phyloP scores from a whole-genome alignment of 2,888 invertebrate genomes.

The Papilio demoleus region DNA sequence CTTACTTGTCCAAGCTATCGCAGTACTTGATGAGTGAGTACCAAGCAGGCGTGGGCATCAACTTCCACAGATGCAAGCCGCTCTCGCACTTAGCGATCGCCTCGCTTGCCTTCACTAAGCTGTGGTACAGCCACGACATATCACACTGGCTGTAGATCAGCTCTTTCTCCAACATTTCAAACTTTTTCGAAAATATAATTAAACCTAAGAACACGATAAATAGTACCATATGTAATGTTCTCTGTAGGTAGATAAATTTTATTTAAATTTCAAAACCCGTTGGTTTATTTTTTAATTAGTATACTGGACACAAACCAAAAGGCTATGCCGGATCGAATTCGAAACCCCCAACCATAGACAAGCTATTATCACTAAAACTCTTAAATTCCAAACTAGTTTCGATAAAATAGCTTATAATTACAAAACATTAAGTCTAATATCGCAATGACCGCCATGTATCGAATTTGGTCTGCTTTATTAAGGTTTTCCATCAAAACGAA shows the following conservation, averaged over 20 bases:
- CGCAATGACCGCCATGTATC: too few relatives aligned
- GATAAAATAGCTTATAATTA: too few relatives aligned
- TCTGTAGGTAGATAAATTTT: too few relatives aligned
- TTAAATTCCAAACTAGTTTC: too few relatives aligned
- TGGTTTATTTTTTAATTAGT: too few relatives aligned
- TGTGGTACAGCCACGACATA: constrained; percentile 83
- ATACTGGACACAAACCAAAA: too few relatives aligned
- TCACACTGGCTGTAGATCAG: constrained; percentile 79
- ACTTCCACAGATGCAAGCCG: constrained; percentile 86
- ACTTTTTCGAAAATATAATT: constrained; percentile 82
- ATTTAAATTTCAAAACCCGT: too few relatives aligned
- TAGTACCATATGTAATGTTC: too few relatives aligned
- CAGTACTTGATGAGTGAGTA: constrained; percentile 83
- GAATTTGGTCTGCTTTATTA: too few relatives aligned
- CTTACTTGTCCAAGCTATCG: constrained; percentile 84
- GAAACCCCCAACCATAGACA: background rate
- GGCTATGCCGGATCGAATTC: too few relatives aligned
- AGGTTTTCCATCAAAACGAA: background rate
- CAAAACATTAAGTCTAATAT: too few relatives aligned
- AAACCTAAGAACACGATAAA: constrained; percentile 57
- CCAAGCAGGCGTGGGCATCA: constrained; percentile 85
- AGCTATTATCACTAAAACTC: background rate
- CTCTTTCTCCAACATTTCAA: constrained; percentile 84
- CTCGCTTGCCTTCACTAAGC: constrained; percentile 81
- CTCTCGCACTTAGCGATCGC: constrained; percentile 85